Base-by-base conservation (phyloP, 2,888 invertebrate genomes). In the Calephelis perditalis region DNA sequence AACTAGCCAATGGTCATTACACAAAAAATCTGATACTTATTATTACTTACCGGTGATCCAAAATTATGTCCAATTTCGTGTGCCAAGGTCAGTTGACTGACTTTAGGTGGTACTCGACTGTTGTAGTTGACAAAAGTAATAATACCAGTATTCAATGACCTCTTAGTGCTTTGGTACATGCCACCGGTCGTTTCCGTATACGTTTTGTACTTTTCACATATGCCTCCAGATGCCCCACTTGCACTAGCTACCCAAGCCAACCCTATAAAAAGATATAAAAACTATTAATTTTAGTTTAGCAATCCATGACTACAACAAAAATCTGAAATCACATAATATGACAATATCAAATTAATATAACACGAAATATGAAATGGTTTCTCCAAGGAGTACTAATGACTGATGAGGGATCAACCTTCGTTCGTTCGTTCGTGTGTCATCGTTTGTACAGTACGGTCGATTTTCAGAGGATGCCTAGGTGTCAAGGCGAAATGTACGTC, bases 31-130 rank as follows among this genome's bases (percentile, higher is more conserved):
- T 15, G 15, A 15, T 26, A 4, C 26, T 26, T 26, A 26, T 37
- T 37, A 37, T 40, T 37, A 92, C 93, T 92, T 86, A 97, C 97
- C 79, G 98, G 98, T 63, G 98, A 98, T 63, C 99, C 99, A 84
- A 99, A 99, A 86, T 99, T 99, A 81, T 99, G 99, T 4, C 99
- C 99, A 71, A 97, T 97, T 88, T 99, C 99, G 82, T 99, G 99
- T 0, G 99, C 99, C 69, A 99, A 91, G 0, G 99, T 99, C 65
- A 99, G 89, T 81, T 99, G 98, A 45, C 99, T 99, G 36, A 99
- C 99, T 87, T 98, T 97, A 0, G 98, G 97, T 62, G 99, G 98
- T 61, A 99, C 99, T 46, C 98, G 92, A 77, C 96, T 97, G 82
- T 98, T 98, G 90, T 99, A 99, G 91, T 99, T 99, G 66, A 99